Base-by-base conservation (phyloP, 2,797 vertebrate species). In the Microctenopoma steveboyesi region DNA sequence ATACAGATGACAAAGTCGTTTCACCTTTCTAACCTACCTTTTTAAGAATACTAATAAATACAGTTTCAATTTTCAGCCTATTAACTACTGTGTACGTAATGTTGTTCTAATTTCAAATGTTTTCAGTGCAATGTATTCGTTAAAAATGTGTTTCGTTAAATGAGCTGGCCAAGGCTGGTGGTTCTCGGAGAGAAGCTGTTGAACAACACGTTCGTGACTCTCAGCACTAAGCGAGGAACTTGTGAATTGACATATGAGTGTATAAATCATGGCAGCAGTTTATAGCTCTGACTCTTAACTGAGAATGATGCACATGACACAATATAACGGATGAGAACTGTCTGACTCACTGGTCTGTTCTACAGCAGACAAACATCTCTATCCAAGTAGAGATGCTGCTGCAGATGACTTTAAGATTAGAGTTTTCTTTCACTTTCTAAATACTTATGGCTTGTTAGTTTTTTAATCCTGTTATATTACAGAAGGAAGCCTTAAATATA, bases 251-350 rank as follows among this genome's bases (percentile, higher is more conserved):
- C 62, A 50, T 57, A 22, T 22, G 9, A 51, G 62, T 72, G 50
- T 67, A 69, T 48, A 33, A 43, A 62, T 53, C 70, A 57, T 64
- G 48, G 52, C 64, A 51, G 49, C 50, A 71, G 61, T 76, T 78
- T 63, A 74, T 55, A 67, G 61, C 48, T 28, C 25, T 52, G 64
- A 59, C 37, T 42, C 45, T 15, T 28, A 18, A 62, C 60, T 69
- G 43, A 56, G 64, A 59, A 56, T 27, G 56, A 33, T 16, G 28
- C 27, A 52, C 33, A 72, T 73, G 71, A 37, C n/a, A n/a, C 11
- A 39, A 10, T 42, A 33, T 75, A 30, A 74, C 62, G 61, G n/a
- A 53, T 55, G 48, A 72, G 2, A 5, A 39, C 10, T 42, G 33
- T 35, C 9, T 35, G 22, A 77, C 18, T 39, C 28, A 54, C n/a